Evolutionary conservation across 2,888 invertebrate species (phyloP).

Genomic region (Leptinotarsa haldemani): DNA sequence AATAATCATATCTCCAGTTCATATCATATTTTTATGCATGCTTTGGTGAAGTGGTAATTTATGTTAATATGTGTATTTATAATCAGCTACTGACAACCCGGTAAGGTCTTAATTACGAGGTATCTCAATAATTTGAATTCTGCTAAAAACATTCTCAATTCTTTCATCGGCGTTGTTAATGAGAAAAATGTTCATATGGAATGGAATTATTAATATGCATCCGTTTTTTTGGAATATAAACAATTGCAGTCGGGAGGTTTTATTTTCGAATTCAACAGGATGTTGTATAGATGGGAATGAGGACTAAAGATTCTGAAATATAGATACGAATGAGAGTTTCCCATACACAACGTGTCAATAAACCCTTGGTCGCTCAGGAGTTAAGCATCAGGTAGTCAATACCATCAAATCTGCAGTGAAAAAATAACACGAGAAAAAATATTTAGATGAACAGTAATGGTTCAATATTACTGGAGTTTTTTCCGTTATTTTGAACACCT

Average conservation of each 20-base stretch:
- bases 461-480: too few species aligned
- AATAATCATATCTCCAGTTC: neutral
- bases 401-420: neutral
- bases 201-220: slow-evolving; percentile 16
- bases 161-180: slow-evolving; percentile 25
- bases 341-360: neutral
- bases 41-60: slow-evolving; percentile 26
- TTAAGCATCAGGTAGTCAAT: neutral
- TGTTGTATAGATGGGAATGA: slow-evolving; percentile 15
- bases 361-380: neutral
- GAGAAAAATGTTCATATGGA: slow-evolving; percentile 8
- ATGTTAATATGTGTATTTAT: slow-evolving; percentile 26
- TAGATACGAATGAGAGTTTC: neutral
- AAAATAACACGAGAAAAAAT: too few species aligned
- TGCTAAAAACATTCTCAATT: slow-evolving; percentile 19
- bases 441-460: too few species aligned
- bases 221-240: slow-evolving; percentile 34
- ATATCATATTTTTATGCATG: slow-evolving; percentile 18
- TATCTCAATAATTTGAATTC: slow-evolving; percentile 28
- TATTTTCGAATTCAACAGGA: slow-evolving; percentile 5
- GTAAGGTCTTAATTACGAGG: slow-evolving; percentile 31
- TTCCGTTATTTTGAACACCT: too few species aligned
- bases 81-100: slow-evolving; percentile 28
- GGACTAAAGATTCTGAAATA: neutral
- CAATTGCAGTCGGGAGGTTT: slow-evolving; percentile 18